Evolutionary conservation across 2,113 vertebrate genomes (phyloP), one percentile per base, ranked within the genome.

Genomic region (Lycocorax pyrrhopterus): DNA sequence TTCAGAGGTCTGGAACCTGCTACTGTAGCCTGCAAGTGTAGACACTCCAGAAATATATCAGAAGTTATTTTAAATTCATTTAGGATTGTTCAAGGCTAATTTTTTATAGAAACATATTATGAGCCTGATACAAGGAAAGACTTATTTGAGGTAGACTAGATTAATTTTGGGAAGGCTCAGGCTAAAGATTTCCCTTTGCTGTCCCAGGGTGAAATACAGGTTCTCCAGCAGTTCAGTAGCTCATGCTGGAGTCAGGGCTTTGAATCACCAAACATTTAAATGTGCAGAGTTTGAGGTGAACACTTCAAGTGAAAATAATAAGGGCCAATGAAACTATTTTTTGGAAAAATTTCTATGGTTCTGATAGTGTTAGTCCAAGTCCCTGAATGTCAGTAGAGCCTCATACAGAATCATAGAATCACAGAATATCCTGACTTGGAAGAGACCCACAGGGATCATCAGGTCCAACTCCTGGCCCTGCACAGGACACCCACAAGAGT

Each of bases 391-490:
- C 84, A 81, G 59, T 6, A 77, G 20, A 64, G 13, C 19, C 19
- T 64, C 30, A 27, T 16, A 39, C 33, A 53, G 22, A 60, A 39
- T 37, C 39, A 60, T 0, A 46, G 46, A 69, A 44, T 6, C 29
- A 39, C 33, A 23, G 33, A 53, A 39, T 3, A 25, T 4, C 2
- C 23, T 69, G 46, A 25, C 7, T 0, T 20, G 55, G 46, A 23
- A 69, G 33, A 22, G 12, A 62, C 12, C 1, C 3, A 33, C 2
- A 8, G 4, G 5, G 22, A 69, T n/a, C 55, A 60, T 6, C 0
- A 1, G 8, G 18, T 60, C 2, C 15, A 46, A 0, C 33, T n/a
- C 29, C 73, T 20, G 33, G 5, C 2, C 15, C 27, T 32, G 4
- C 53, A 37, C 46, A 68, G 53, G 9, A 18, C 63, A 77, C 14